phyloP scores from a whole-genome alignment of 2,797 vertebrate genomes.

The Pangasius larnaudii region DNA sequence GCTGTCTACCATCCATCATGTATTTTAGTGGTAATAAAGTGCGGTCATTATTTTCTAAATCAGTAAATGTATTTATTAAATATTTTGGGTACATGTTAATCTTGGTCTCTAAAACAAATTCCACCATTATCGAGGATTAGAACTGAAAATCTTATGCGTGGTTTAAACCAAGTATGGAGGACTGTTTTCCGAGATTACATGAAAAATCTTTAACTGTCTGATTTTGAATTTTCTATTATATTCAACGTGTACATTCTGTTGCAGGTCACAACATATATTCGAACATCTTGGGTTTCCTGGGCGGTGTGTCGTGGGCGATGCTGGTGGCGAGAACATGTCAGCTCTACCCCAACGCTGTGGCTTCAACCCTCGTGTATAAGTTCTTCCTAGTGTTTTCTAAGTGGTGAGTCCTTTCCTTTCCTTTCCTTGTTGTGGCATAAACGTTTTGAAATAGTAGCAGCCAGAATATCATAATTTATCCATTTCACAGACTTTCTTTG shows the following conservation, averaged over 20 bases:
- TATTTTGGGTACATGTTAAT: neutral
- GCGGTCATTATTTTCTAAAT: neutral
- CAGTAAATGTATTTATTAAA: neutral
- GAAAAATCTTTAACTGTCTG: neutral
- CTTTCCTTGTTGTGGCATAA: neutral
- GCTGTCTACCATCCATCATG: neutral
- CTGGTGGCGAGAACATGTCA: slow-evolving; percentile 98
- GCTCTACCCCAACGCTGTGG: slow-evolving; percentile 98
- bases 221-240: neutral
- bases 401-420: slow-evolving; percentile 82
- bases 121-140: neutral
- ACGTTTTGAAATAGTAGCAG: neutral
- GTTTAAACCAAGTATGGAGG: neutral
- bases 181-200: neutral
- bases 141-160: neutral
- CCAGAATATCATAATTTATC: neutral
- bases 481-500: neutral
- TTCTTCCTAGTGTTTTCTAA: slow-evolving; percentile 99
- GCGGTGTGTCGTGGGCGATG: slow-evolving; percentile 99
- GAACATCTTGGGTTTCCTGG: slow-evolving; percentile 98
- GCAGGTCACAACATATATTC: slow-evolving; percentile 99
- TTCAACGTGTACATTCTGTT: neutral
- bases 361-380: slow-evolving; percentile 97
- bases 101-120: neutral
- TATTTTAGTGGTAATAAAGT: neutral